Conservation (phyloP, 1,140 invertebrate genomes). For the Nymphalis io region DNA sequence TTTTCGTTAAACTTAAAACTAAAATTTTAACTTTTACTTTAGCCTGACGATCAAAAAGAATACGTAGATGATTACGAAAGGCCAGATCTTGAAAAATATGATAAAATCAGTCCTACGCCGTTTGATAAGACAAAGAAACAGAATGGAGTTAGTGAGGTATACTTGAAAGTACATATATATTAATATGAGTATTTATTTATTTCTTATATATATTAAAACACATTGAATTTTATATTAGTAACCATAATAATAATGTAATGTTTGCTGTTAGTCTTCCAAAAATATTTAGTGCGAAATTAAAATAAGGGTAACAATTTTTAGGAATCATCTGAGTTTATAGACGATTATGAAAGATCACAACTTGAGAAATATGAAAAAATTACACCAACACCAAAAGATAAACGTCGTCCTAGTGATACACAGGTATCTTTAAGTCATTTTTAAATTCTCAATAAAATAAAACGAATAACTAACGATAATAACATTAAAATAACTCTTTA, state of each 20-base stretch:
- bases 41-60: slow-evolving; percentile 66
- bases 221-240: not conserved
- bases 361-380: slow-evolving; percentile 79
- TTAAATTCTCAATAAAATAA: not conserved
- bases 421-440: slow-evolving; percentile 53
- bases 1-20: not conserved
- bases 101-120: slow-evolving; percentile 68
- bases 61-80: slow-evolving; percentile 79
- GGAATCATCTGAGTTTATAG: slow-evolving; percentile 52
- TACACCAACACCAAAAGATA: slow-evolving; percentile 71
- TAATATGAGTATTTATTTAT: not conserved
- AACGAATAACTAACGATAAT: not conserved
- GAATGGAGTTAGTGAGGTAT: slow-evolving; percentile 52
- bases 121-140: slow-evolving; percentile 49
- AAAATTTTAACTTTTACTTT: slow-evolving; percentile 27
- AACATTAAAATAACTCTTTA: slow-evolving; percentile 41
- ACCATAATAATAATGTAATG: no score
- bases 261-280: not conserved
- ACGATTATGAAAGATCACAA: slow-evolving; percentile 79
- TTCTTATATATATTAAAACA: not conserved
- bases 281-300: slow-evolving; percentile 8
- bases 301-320: slow-evolving; percentile 32
- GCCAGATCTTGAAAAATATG: slow-evolving; percentile 79
- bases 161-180: slow-evolving; percentile 13
- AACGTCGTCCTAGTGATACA: slow-evolving; percentile 67